A percentile compares a stretch with the other conserved stretches of the same genome.
Conservation (phyloP, 2,113 vertebrate genomes). For the Cheilinus undulatus region DNA sequence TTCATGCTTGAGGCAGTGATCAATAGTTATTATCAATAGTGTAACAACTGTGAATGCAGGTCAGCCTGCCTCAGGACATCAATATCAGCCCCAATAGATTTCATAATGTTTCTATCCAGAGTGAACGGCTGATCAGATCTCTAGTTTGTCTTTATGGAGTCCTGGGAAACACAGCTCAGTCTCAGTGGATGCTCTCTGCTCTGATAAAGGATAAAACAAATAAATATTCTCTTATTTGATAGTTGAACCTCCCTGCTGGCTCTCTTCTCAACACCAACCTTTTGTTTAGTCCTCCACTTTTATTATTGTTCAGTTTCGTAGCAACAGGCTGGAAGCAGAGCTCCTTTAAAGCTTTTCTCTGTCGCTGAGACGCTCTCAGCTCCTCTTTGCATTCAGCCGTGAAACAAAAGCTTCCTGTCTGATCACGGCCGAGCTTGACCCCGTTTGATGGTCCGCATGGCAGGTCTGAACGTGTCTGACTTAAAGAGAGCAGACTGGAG, state of each 20-base stretch:
- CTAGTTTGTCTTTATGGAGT: too few species aligned
- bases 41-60: too few species aligned
- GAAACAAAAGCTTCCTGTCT: slow-evolving; percentile 40
- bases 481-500: not conserved
- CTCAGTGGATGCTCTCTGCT: too few species aligned
- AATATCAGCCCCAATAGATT: too few species aligned
- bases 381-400: slow-evolving; percentile 24
- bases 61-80: too few species aligned
- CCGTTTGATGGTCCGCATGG: slow-evolving; percentile 21
- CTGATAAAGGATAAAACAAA: too few species aligned
- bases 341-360: slow-evolving; percentile 36
- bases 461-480: not conserved
- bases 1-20: too few species aligned
- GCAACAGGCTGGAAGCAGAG: slow-evolving; percentile 33
- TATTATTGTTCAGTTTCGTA: slow-evolving; percentile 19
- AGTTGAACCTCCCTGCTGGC: not conserved
- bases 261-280: not conserved
- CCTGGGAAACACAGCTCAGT: too few species aligned
- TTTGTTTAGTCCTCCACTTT: not conserved
- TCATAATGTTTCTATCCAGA: too few species aligned
- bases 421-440: slow-evolving; percentile 8
- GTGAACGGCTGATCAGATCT: too few species aligned
- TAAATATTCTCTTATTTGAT: too few species aligned
- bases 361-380: not conserved
- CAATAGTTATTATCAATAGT: too few species aligned